Percentiles rank a stretch among this genome's conserved stretches.
Evolutionary conservation across 1,140 invertebrate species (phyloP).

Genomic region (Drosophila biarmipes): DNA sequence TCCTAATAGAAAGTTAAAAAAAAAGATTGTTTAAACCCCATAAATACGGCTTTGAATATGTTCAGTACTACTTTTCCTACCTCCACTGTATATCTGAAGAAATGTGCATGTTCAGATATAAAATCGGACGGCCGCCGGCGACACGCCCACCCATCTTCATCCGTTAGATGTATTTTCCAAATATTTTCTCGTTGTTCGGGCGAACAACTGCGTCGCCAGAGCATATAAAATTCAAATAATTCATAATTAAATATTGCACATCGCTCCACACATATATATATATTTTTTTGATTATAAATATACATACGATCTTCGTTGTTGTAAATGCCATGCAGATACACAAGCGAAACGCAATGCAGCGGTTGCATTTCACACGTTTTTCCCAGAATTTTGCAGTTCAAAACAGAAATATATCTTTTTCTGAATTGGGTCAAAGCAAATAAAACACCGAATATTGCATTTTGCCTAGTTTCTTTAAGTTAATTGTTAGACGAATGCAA

Average conservation of each 20-base stretch:
- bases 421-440: neutral
- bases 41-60: too few relatives aligned
- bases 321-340: slow-evolving; percentile 1
- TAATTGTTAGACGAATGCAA: too few relatives aligned
- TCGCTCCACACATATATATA: neutral
- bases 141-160: slow-evolving; percentile 50
- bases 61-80: neutral
- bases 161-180: slow-evolving; percentile 63
- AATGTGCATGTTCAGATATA: slow-evolving; percentile 9
- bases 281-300: slow-evolving; percentile 5
- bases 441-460: neutral
- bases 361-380: slow-evolving; percentile 16
- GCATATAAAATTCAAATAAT: slow-evolving; percentile 67
- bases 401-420: slow-evolving; percentile 1
- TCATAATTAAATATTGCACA: slow-evolving; percentile 68
- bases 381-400: slow-evolving; percentile 3
- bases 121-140: slow-evolving; percentile 40
- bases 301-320: slow-evolving; percentile 6
- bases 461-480: neutral
- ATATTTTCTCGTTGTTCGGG: slow-evolving; percentile 42
- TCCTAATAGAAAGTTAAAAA: neutral
- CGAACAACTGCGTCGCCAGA: slow-evolving; percentile 52
- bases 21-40: too few relatives aligned
- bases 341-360: slow-evolving; percentile 1
- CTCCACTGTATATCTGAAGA: neutral